Base-by-base conservation (phyloP, 2,113 vertebrate genomes). In the Syngnathoides biaculeatus region DNA sequence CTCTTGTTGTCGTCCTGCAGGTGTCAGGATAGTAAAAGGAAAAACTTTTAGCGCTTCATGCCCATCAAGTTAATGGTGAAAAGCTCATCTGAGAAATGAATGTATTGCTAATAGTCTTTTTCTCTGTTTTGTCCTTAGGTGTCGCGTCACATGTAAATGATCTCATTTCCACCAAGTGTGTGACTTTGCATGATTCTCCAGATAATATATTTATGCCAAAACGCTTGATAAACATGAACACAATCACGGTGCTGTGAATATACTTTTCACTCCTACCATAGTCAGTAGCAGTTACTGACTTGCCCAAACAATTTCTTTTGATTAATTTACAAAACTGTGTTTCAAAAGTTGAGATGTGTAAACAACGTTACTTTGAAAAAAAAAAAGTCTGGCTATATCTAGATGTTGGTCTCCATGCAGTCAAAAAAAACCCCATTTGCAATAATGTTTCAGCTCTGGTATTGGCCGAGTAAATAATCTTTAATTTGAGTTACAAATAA, bases 21-120 rank as follows among this genome's bases (percentile, higher is more conserved):
- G 87, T 90, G 89, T 85, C 77, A 86, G 86, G 81, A 87, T 78
- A 74, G 56, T 72, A 83, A 73, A 77, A 65, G 40, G 17, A 82
- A 88, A 53, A 15, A n/a, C 3, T 17, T 1, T 2, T 22, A 9
- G 4, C 5, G 6, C 20, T 47, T 40, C 35, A 48, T 17, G 27
- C 30, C 47, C 58, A 68, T 77, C 58, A 72, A 43, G 27, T 24
- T 22, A 70, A 72, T 42, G 42, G 63, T 53, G 64, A 59, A 68
- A 61, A 79, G 15, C 68, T 53, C 20, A 68, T 75, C 57, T 65
- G 62, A 68, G 67, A 30, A 68, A 68, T 43, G 24, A 24, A 17
- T 59, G 57, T 19, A 52, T 45, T 48, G 73, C 88, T 82, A 79
- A 75, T 84, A 78, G 71, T 74, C 58, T 11, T 48, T 72, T 64